Conservation (phyloP, 2,113 vertebrate species). For the Eubucco bourcierii region DNA sequence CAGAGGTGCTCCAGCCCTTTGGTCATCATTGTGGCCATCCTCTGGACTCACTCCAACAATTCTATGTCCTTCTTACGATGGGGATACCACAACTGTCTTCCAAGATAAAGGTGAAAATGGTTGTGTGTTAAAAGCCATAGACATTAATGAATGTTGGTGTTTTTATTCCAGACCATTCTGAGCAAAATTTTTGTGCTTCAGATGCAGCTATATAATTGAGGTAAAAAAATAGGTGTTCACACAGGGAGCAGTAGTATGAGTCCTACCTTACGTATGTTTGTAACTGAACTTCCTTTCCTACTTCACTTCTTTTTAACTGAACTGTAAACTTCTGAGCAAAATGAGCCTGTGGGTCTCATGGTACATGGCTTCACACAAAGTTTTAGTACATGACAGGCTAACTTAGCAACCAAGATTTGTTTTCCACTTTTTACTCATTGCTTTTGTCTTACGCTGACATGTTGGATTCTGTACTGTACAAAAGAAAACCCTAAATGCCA, state of each 20-base stretch:
- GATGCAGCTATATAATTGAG: background rate
- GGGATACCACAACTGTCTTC: background rate
- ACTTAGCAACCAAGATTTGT: background rate
- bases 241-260: fast-evolving
- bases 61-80: too few relatives aligned
- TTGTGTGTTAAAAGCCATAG: background rate
- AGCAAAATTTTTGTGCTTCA: background rate
- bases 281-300: background rate
- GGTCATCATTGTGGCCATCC: too few relatives aligned
- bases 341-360: background rate
- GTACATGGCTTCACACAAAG: background rate
- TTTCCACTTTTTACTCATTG: background rate
- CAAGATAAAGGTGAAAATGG: background rate
- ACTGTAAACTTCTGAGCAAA: background rate
- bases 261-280: background rate
- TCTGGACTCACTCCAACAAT: too few relatives aligned
- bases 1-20: too few relatives aligned
- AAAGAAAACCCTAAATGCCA: background rate
- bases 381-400: background rate
- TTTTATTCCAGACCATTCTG: background rate
- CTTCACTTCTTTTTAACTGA: background rate
- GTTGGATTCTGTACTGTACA: background rate
- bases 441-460: background rate
- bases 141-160: background rate
- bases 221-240: background rate